These are phyloP conservation scores for Smutsia gigantea DNA, from an alignment of 2,797 vertebrate species.

Conservation along the genomic window DNA sequence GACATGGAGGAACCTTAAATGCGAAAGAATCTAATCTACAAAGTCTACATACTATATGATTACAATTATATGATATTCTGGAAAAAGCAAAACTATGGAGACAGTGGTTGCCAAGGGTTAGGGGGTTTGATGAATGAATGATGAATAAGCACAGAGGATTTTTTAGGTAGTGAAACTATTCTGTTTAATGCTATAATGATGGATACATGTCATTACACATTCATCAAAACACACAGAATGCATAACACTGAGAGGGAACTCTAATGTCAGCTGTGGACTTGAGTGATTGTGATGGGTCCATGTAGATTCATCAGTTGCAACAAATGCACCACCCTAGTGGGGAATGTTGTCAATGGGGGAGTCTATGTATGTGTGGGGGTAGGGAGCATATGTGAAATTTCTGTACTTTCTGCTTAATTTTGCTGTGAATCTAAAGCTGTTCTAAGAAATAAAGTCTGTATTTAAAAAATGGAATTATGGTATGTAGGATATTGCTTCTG, in stretches of 20 bases:
- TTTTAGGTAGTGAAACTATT: background rate
- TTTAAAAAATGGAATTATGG: background rate
- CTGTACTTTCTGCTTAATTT: background rate
- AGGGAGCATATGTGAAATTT: background rate
- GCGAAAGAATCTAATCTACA: background rate
- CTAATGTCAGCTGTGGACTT: background rate
- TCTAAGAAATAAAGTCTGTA: background rate
- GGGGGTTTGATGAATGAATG: background rate
- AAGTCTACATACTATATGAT: background rate
- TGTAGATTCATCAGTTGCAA: background rate
- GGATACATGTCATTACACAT: no score
- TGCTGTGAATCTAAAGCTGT: background rate
- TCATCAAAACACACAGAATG: background rate
- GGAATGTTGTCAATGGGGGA: no score
- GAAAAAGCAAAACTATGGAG: background rate
- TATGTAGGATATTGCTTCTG: background rate
- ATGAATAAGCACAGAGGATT: background rate
- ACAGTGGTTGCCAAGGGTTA: background rate
- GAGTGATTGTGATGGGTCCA: background rate
- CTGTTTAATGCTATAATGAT: background rate
- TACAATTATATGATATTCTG: background rate
- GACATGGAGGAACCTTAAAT: background rate
- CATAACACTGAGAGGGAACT: background rate
- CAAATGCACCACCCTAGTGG: no score
- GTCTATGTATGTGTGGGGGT: no score